A percentile compares a stretch with the other conserved stretches of the same genome.
These are phyloP conservation scores for Paragorgia papillata DNA, from an alignment of 92 coral and sea anemone species.

Conservation along the genomic window DNA sequence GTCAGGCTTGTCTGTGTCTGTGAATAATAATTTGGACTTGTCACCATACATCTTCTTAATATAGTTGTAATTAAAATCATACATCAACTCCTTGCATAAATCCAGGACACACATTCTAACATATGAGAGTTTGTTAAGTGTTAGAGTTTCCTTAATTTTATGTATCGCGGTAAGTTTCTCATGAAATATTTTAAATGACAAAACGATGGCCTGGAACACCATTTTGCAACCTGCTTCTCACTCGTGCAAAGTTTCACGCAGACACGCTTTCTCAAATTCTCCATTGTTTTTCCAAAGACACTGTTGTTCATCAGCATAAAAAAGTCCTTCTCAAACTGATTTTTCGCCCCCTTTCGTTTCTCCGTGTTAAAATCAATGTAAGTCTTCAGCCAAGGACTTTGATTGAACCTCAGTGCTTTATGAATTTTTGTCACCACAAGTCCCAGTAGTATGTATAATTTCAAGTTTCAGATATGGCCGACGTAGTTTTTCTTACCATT, in stretches of 20 bases:
- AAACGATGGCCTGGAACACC: background rate
- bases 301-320: constrained; percentile 6
- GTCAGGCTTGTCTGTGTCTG: constrained; percentile 31
- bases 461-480: background rate
- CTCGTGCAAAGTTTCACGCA: constrained; percentile 10
- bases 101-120: constrained; percentile 7
- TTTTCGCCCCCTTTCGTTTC: background rate
- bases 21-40: constrained; percentile 26
- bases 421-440: background rate
- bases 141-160: background rate
- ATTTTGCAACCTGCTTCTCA: background rate
- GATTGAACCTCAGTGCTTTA: background rate
- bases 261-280: constrained; percentile 10
- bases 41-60: constrained; percentile 17
- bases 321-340: constrained; percentile 11
- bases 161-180: background rate
- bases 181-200: background rate
- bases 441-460: background rate
- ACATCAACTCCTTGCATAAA: constrained; percentile 32
- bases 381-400: constrained; percentile 4
- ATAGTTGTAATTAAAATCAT: constrained; percentile 45
- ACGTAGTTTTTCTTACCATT: background rate
- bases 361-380: background rate
- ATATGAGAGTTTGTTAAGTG: background rate
- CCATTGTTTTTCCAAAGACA: constrained; percentile 20